Conservation (phyloP, 2,888 invertebrate genomes). For the Drosophila melanocephala region DNA sequence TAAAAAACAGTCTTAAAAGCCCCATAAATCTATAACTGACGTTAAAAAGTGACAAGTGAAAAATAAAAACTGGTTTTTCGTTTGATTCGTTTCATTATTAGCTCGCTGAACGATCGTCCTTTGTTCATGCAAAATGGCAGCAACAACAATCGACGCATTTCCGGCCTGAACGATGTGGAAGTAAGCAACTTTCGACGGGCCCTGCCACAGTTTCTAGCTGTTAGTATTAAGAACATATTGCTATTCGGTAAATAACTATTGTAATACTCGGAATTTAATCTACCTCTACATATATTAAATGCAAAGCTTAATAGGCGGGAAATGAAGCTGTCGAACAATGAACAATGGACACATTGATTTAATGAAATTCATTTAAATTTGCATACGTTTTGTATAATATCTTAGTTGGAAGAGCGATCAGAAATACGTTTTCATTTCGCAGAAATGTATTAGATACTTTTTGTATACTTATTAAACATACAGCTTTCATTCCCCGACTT, state of each 20-base stretch:
- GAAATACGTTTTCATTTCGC: background rate
- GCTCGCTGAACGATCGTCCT: constrained; percentile 82
- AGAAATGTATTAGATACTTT: background rate
- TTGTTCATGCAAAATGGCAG: constrained; percentile 83
- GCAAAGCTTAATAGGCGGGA: constrained; percentile 12
- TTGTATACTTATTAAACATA: background rate
- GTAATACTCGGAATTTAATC: constrained; percentile 24
- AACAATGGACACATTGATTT: constrained; percentile 4
- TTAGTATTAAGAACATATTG: constrained; percentile 92
- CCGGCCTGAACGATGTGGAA: constrained; percentile 70
- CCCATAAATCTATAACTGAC: background rate
- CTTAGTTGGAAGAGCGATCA: background rate
- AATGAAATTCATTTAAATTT: background rate
- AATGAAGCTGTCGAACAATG: constrained; percentile 36
- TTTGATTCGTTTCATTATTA: constrained; percentile 43
- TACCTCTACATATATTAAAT: constrained; percentile 1
- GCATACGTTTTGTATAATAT: background rate
- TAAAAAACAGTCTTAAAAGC: constrained; percentile 2
- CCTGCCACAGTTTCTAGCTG: constrained; percentile 91
- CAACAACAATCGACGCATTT: constrained; percentile 57
- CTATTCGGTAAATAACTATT: constrained; percentile 87
- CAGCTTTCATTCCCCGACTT: constrained; percentile 37
- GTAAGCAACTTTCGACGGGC: constrained; percentile 87
- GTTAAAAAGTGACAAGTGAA: background rate
- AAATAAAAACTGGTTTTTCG: constrained; percentile 11